A percentile compares a stretch with the other conserved stretches of the same genome.
Conservation (phyloP, 2,113 vertebrate species). For the Oreamnos americanus region DNA sequence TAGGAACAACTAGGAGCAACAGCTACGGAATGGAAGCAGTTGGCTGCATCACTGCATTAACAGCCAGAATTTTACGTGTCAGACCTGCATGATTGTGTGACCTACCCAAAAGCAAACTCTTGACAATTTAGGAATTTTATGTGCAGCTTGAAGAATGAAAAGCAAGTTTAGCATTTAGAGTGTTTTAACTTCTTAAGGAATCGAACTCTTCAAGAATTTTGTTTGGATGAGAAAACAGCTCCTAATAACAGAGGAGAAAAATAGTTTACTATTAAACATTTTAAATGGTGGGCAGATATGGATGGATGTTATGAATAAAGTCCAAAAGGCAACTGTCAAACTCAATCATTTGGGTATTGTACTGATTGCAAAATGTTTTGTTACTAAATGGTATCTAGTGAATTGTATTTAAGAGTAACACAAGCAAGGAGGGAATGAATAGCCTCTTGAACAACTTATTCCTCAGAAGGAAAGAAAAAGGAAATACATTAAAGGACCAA, state of each 20-base stretch:
- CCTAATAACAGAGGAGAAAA: not conserved
- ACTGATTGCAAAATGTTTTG: not conserved
- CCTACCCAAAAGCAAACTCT: not conserved
- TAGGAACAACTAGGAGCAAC: not conserved
- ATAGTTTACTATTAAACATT: not conserved
- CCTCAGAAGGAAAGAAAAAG: slow-evolving; percentile 22
- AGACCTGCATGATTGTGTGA: not conserved
- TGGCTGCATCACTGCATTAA: not conserved
- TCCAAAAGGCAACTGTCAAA: not conserved
- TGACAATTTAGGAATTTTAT: not conserved
- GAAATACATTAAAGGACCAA: not conserved
- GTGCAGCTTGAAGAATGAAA: not conserved
- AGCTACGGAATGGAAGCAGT: not conserved
- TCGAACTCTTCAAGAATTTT: not conserved
- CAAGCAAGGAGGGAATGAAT: not conserved
- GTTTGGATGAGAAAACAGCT: slow-evolving; percentile 8
- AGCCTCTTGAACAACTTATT: not conserved
- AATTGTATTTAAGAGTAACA: not conserved
- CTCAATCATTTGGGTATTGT: not conserved
- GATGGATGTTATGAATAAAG: not conserved
- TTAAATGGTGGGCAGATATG: not conserved
- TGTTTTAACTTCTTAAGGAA: slow-evolving; percentile 10
- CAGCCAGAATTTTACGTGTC: not conserved
- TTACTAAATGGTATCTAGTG: not conserved
- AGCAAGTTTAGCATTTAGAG: not conserved